Evolutionary conservation across 2,113 vertebrate genomes (phyloP), one percentile per base, ranked within the genome.

Genomic region (Halcyon senegalensis): DNA sequence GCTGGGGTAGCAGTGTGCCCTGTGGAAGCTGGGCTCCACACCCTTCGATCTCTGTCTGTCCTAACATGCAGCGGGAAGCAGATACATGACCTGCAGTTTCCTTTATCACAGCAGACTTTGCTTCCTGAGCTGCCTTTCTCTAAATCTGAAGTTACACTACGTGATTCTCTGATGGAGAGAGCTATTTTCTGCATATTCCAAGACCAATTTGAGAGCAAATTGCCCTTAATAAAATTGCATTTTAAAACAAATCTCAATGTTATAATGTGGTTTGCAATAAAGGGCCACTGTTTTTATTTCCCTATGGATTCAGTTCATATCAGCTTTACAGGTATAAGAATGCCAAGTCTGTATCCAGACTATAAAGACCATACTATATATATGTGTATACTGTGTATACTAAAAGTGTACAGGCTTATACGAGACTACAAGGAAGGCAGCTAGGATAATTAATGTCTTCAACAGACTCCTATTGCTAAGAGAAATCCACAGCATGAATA

Each of bases 1-100:
- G 35, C 31, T 56, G 51, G 46, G 44, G 24, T 56, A 46, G 23
- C 7, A 43, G 8, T 0, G 0, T 84, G 58, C 12, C 39, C 23
- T 21, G 5, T 43, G 39, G 66, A 78, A 72, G 43, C 11, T 2
- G 2, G 35, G 11, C 10, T 82, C 18, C 7, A 1, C 0, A 1
- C 8, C 16, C 56, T 66, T 21, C 53, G 11, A 7, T n/a, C 8
- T 59, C 58, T 25, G 2, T 68, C 37, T 59, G 30, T 79, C 37
- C 37, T n/a, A 81, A 53, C 8, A 17, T 4, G 2, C 2, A 5
- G 37, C 60, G 50, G 27, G 73, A 91, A 78, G 56, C n/a, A 84
- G 24, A 74, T 25, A 56, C 11, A 10, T 7, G 15, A 27, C n/a
- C 41, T 53, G 15, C 27, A 27, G 23, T 43, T 88, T 79, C 51